Conservation (phyloP, 2,113 vertebrate genomes). For the Limanda limanda region DNA sequence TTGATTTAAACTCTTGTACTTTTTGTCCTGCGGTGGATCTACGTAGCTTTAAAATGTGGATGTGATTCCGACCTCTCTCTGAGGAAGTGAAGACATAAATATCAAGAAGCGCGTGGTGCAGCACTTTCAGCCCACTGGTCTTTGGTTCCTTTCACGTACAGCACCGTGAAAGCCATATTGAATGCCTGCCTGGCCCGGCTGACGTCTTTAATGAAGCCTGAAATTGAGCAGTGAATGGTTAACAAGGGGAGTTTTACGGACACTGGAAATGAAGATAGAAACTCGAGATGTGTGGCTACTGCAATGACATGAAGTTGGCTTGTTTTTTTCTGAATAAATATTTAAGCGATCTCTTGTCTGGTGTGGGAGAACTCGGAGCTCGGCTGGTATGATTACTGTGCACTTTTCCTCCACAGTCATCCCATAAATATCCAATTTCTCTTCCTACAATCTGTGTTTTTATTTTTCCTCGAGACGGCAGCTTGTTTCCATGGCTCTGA, state of each 20-base stretch:
- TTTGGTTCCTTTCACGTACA: neutral
- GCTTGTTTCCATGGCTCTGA: slow-evolving; percentile 58
- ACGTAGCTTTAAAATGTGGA: slow-evolving; percentile 1
- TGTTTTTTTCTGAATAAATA: slow-evolving; percentile 18
- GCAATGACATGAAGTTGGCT: neutral
- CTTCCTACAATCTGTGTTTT: neutral
- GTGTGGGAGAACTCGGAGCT: slow-evolving; percentile 24
- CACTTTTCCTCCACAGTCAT: neutral
- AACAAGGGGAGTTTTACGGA: slow-evolving; percentile 35
- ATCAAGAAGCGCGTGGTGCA: neutral
- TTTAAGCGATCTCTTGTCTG: slow-evolving; percentile 35
- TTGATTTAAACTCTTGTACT: slow-evolving; percentile 37
- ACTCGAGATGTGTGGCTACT: slow-evolving; percentile 12
- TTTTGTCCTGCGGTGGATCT: slow-evolving; percentile 27
- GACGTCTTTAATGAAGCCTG: slow-evolving; percentile 54
- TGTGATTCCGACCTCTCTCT: slow-evolving; percentile 5
- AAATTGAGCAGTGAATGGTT: slow-evolving; percentile 55
- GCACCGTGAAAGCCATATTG: slow-evolving; percentile 10
- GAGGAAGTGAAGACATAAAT: neutral
- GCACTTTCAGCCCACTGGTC: neutral
- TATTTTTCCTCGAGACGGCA: slow-evolving; percentile 21
- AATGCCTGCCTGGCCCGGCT: slow-evolving; percentile 25
- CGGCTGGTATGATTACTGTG: neutral
- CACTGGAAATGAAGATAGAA: slow-evolving; percentile 35
- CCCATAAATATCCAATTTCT: neutral